Conservation (phyloP, 2,888 invertebrate species). For the Diplolepis rosae region DNA sequence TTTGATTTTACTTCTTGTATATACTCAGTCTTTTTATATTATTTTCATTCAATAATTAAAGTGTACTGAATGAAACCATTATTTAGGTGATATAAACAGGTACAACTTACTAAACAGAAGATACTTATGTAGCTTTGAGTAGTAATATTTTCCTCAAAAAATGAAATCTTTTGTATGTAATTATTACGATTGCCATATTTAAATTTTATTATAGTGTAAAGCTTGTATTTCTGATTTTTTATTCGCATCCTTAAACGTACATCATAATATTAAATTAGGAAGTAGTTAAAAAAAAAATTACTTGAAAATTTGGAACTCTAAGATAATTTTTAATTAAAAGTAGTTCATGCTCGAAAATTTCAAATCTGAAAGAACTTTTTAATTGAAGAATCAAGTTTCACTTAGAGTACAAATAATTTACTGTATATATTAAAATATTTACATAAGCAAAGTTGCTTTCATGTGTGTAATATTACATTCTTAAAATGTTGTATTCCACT, state of each 20-base stretch:
- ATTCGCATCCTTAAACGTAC: not conserved
- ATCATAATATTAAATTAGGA: not conserved
- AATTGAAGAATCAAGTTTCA: not conserved
- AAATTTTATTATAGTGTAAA: slow-evolving; percentile 25
- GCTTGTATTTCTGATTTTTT: slow-evolving; percentile 2
- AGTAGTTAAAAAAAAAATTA: too few relatives aligned
- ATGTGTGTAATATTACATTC: not conserved
- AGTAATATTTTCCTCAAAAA: not conserved
- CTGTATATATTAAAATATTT: slow-evolving; percentile 45
- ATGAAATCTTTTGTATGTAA: not conserved
- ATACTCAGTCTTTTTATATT: slow-evolving; percentile 4
- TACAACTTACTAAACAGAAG: not conserved
- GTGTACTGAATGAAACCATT: not conserved
- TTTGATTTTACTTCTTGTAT: not conserved
- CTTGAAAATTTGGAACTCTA: too few relatives aligned
- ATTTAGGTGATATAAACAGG: too few relatives aligned
- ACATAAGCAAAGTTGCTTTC: slow-evolving; percentile 24
- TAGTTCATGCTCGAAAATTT: not conserved
- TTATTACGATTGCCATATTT: slow-evolving; percentile 15
- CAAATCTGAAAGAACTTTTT: too few relatives aligned
- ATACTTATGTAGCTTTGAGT: slow-evolving; percentile 3
- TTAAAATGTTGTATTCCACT: not conserved
- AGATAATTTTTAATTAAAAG: not conserved
- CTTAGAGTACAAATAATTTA: not conserved
- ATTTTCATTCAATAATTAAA: not conserved